Percentiles rank a stretch among this genome's conserved stretches.
Evolutionary conservation across 2,797 vertebrate genomes (phyloP).

Genomic region (Onychomys torridus): DNA sequence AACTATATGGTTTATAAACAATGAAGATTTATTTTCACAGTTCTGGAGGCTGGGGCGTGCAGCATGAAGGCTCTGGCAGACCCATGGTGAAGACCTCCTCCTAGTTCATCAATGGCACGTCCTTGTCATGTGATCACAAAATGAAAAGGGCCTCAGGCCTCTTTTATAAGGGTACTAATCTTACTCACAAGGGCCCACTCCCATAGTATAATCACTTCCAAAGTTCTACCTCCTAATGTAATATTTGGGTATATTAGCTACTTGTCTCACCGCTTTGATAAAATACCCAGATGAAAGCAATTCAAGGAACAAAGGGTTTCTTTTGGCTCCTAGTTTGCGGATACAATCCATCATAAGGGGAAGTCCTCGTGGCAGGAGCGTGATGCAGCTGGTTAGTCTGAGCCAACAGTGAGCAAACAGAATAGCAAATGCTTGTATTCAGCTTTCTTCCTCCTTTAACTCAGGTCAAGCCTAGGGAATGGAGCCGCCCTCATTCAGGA

Average conservation of each 20-base stretch:
- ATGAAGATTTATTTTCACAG: not conserved
- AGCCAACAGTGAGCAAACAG: not conserved
- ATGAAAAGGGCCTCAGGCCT: not conserved
- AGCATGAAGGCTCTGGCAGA: not conserved
- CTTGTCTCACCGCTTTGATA: not conserved
- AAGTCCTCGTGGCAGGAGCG: not conserved
- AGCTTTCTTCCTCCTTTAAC: not conserved
- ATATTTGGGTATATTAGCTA: not conserved
- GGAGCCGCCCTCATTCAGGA: not conserved
- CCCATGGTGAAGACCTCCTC: not conserved
- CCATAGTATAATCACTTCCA: not conserved
- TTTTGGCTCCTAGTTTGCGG: not conserved
- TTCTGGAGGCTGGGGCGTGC: not conserved
- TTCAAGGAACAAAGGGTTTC: not conserved
- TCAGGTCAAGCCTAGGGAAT: not conserved
- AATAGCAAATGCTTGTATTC: not conserved
- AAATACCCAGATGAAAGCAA: not conserved
- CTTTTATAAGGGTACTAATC: not conserved
- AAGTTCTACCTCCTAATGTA: not conserved
- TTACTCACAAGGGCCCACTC: not conserved
- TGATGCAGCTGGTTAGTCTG: not conserved
- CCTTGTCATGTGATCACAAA: not conserved
- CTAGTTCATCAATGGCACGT: not conserved
- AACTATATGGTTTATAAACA: not conserved
- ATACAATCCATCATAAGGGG: not conserved